Percentiles rank a stretch among this genome's conserved stretches.
Conservation (phyloP, 2,888 invertebrate genomes). For the Azorinus chamasolen region DNA sequence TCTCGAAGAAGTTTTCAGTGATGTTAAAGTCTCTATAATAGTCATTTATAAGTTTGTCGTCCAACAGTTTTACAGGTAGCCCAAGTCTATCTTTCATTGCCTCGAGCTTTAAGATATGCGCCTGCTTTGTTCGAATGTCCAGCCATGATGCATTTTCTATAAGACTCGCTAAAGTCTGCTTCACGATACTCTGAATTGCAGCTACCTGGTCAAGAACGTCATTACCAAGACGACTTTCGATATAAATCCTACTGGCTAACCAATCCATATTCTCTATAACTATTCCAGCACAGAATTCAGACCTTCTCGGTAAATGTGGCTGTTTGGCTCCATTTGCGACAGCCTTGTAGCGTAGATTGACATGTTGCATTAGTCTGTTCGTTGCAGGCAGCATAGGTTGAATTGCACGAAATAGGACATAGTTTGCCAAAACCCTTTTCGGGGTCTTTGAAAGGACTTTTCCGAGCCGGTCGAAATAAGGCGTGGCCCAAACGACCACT, state of each 20-base stretch:
- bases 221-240: conserved; percentile 3
- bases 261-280: conserved; percentile 14
- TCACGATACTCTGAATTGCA: conserved; percentile 16
- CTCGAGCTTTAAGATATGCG: too few species aligned
- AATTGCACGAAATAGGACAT: conserved; percentile 30
- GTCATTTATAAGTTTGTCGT: not conserved
- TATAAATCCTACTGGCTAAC: conserved; percentile 22
- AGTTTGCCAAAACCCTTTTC: conserved; percentile 24
- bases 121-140: conserved; percentile 2
- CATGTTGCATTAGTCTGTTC: conserved; percentile 9
- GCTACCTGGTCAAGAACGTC: not conserved
- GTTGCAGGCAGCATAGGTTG: conserved; percentile 19
- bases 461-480: conserved; percentile 23
- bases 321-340: conserved; percentile 17
- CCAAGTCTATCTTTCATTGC: too few species aligned
- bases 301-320: conserved; percentile 17
- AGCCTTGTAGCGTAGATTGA: conserved; percentile 21
- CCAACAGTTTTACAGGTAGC: too few species aligned
- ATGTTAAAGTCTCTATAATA: conserved; percentile 9
- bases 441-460: conserved; percentile 11
- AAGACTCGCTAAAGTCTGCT: not conserved
- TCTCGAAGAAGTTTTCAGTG: conserved; percentile 16
- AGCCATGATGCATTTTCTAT: conserved; percentile 24
- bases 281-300: conserved; percentile 12
- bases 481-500: conserved; percentile 29